Base-by-base conservation (phyloP, 2,113 vertebrate species). In the Phaetusa simplex region DNA sequence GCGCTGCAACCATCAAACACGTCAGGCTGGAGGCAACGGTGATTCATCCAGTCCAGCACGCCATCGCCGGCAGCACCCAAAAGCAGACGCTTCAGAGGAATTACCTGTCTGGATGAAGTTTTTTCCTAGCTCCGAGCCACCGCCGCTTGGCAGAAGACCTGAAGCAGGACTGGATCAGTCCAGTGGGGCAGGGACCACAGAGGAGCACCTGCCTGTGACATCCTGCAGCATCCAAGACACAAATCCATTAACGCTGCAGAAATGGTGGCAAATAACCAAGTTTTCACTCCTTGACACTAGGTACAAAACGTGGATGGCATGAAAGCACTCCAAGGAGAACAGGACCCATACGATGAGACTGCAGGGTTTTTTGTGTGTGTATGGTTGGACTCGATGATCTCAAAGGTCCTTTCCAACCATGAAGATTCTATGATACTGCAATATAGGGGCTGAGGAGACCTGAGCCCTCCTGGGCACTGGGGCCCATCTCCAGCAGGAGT, bases 121-220 rank as follows among this genome's bases (percentile, higher is more conserved):
- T 36, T 17, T 23, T 29, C 78, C 78, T 1, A 17, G 62, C 64
- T 71, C 59, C 14, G 3, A 88, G 66, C 30, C 49, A 34, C 13
- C 22, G 0, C 11, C 1, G 2, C 79, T 29, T 4, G 69, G 86
- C 55, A 56, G 30, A 47, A 74, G 49, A 34, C 10, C 22, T 5
- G 50, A 34, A 40, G 67, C 23, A 34, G 73, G 42, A 6, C 22
- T 5, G 29, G 61, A 73, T 61, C 27, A 38, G 64, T 3, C 21
- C 0, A 0, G 34, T 18, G 43, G 72, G 69, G 64, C 69, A 71
- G 79, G 36, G 55, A 45, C 21, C 16, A 4, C 23, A 15, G 38
- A 27, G 49, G 1, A 88, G 52, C 5, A 0, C 27, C 7, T 2
- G 36, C 22, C 58, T 6, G 0, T 3, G 24, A 14, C 2, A 0